Evolutionary conservation across 2,888 invertebrate genomes (phyloP), one percentile per base, ranked within the genome.

Genomic region (Caenorhabditis sulstoni): DNA sequence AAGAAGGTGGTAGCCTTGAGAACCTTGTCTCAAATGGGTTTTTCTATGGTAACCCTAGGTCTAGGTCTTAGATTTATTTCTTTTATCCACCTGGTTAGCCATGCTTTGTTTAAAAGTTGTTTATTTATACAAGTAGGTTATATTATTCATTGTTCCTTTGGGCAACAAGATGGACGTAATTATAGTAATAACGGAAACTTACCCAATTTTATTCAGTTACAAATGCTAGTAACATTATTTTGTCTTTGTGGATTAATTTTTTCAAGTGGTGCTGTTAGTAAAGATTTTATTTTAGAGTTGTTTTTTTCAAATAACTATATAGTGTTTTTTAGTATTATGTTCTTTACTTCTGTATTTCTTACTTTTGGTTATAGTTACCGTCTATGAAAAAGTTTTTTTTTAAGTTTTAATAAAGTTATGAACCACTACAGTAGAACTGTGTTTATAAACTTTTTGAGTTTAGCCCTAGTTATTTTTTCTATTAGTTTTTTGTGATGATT

Each of bases 51-150:
- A 37, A 82, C 81, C 66, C 61, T 84, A 45, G 83, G 83, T 23
- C 74, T 84, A 49, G 81, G 84, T 18, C 41, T 87, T 87, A 45
- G 92, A 90, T 79, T 90, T 88, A 81, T 90, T 88, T 81, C 80
- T 79, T 83, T 86, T 79, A 77, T 84, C 44, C 84, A 87, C 79
- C 62, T 86, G 37, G 76, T 87, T 18, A 85, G 82, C 14, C 86
- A 86, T 83, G 85, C 84, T 73, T 65, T 84, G 62, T 84, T 84
- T 81, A 85, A 85, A 79, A 85, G 85, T 55, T 84, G 83, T 83
- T 71, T 85, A 45, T 85, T 85, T 75, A 85, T 85, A 67, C 85
- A 85, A 62, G 78, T 84, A 49, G 85, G 85, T 76, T 84, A 82
- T 84, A 81, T 85, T 75, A 85, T 85, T 82, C 81, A 85, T 70